Evolutionary conservation across 2,113 vertebrate species (phyloP).

Genomic region (Pandion haliaetus): DNA sequence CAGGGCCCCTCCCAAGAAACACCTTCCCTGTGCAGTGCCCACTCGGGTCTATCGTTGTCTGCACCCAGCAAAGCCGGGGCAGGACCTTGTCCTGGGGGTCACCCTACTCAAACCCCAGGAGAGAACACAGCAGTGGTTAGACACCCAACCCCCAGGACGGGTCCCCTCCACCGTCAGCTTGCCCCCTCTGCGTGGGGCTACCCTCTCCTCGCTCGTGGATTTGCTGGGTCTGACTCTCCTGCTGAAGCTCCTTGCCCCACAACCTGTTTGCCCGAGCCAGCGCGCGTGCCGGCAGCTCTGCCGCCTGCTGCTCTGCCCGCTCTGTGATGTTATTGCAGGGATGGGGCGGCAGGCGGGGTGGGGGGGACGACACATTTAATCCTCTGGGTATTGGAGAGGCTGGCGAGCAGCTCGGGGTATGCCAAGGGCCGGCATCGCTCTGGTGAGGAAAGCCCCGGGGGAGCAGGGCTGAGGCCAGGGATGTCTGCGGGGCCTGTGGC

Average conservation of each 20-base stretch:
- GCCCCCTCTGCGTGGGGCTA: background rate
- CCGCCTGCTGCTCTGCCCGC: background rate
- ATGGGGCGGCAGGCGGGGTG: too few relatives aligned
- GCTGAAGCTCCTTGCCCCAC: background rate
- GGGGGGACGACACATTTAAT: too few relatives aligned
- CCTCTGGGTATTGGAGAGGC: background rate
- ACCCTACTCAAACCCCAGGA: background rate
- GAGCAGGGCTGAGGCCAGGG: fast-evolving
- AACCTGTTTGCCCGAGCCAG: too few relatives aligned
- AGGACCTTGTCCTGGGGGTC: background rate
- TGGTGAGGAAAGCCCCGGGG: fast-evolving
- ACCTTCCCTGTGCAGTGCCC: background rate
- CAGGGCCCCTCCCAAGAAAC: background rate
- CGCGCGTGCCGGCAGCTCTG: background rate
- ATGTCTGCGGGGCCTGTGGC: background rate
- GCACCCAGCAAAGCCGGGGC: background rate
- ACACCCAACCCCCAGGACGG: background rate
- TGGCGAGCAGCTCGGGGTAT: fast-evolving
- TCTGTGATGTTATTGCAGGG: background rate
- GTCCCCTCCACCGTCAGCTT: background rate
- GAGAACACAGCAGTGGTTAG: fast-evolving
- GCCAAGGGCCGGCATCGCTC: background rate
- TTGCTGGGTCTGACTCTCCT: background rate
- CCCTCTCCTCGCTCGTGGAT: background rate
- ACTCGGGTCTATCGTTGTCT: fast-evolving